A percentile compares a stretch with the other conserved stretches of the same genome.
These are phyloP conservation scores for Idris sp. DNA, from an alignment of 1,140 invertebrate genomes.

Conservation along the genomic window DNA sequence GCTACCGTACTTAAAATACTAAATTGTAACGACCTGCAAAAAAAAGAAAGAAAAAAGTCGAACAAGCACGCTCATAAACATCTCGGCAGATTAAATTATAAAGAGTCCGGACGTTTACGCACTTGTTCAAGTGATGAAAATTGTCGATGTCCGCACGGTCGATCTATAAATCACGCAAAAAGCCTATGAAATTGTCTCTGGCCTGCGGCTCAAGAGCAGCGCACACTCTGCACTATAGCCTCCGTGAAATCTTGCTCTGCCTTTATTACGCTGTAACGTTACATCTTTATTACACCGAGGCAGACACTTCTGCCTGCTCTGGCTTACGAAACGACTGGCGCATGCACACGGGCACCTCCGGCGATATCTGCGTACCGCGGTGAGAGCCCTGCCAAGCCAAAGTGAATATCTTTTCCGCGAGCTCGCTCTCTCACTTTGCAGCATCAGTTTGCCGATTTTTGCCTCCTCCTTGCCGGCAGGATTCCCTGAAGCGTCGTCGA, in stretches of 20 bases:
- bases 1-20: background rate
- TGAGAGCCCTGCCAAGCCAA: constrained; percentile 52
- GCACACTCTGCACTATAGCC: too few relatives aligned
- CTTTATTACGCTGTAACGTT: constrained; percentile 61
- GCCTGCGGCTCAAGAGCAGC: too few relatives aligned
- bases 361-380: constrained; percentile 42
- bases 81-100: constrained; percentile 36
- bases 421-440: constrained; percentile 34
- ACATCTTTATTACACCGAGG: constrained; percentile 62
- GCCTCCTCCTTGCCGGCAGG: constrained; percentile 6
- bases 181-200: constrained; percentile 52
- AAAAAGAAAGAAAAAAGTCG: constrained; percentile 6
- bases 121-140: constrained; percentile 28
- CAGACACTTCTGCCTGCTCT: constrained; percentile 32
- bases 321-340: constrained; percentile 38
- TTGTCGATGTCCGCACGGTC: constrained; percentile 24
- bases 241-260: constrained; percentile 40
- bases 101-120: constrained; percentile 31
- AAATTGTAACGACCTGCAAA: too few relatives aligned
- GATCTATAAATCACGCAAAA: constrained; percentile 56
- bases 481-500: constrained; percentile 55
- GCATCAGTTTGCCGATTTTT: constrained; percentile 9
- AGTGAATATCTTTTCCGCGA: constrained; percentile 58
- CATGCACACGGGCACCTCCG: constrained; percentile 30
- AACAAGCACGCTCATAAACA: constrained; percentile 4